Base-by-base conservation (phyloP, 2,888 invertebrate species). In the Drosophila villosipedis region DNA sequence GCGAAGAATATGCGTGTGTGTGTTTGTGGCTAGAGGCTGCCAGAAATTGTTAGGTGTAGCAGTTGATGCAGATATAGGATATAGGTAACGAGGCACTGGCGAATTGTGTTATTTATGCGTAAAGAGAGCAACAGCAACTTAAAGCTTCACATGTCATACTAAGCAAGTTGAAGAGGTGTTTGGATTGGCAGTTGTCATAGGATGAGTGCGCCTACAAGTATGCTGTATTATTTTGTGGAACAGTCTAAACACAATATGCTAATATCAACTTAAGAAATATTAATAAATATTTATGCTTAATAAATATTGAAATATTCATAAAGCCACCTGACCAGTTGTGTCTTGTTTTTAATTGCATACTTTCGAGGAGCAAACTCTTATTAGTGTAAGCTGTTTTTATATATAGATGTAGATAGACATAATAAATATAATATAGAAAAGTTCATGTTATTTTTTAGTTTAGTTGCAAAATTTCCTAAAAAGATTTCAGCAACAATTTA, bases 61-160 rank as follows among this genome's bases (percentile, higher is more conserved):
- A 30, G 10, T 5, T 61, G 61, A 74, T 47, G 37, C 25, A 10
- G 25, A 25, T 19, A 4, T n/a, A 16, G 39, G 16, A 76, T 37
- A 49, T 77, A 54, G 83, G 83, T 78, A 59, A 82, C 83, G 78
- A 68, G 78, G 78, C 78, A 52, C 47, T 7, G 50, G 14, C 53
- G 33, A 55, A 28, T 30, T 57, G 28, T 39, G 31, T 50, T 43
- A 58, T 53, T 78, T 59, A 55, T 72, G 55, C 28, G 25, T 19
- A 5, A 19, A 25, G 22, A 22, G 53, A 4, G 33, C 25, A 14
- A 31, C 19, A 25, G 31, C 31, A 47, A 28, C 55, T 80, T 68
- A 47, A 70, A 70, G 54, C 41, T 39, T 19, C 7, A 25, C 2
- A 28, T 28, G 19, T 14, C 39, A 39, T 39, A 14, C 22, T 1